A percentile compares a stretch with the other conserved stretches of the same genome.
Conservation (phyloP, 2,888 invertebrate species). For the Caenorhabditis auriculariae region DNA sequence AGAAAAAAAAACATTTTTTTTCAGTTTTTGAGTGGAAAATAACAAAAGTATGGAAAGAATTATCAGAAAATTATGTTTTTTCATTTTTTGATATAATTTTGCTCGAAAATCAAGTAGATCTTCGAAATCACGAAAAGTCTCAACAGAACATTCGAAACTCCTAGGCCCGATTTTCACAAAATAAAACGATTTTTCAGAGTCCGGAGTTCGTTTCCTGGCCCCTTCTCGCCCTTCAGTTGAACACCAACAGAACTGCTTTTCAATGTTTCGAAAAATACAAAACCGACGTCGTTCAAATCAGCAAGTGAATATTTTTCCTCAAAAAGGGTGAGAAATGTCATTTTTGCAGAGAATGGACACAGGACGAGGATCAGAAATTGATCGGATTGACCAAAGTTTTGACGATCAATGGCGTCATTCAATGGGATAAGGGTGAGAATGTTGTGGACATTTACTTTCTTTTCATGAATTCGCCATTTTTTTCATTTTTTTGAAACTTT, state of each 20-base stretch:
- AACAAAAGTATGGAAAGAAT: too few relatives aligned
- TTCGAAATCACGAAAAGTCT: not conserved
- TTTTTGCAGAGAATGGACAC: slow-evolving; percentile 70
- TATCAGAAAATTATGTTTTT: too few relatives aligned
- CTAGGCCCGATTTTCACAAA: not conserved
- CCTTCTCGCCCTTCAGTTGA: slow-evolving; percentile 40
- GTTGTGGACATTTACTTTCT: not conserved
- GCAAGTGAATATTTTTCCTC: slow-evolving; percentile 9
- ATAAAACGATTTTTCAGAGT: slow-evolving; percentile 5
- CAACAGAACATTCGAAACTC: not conserved
- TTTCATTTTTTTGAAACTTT: slow-evolving; percentile 1
- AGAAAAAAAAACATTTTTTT: not conserved
- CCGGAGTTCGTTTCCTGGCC: slow-evolving; percentile 43
- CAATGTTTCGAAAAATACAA: slow-evolving; percentile 66
- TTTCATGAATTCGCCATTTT: not conserved
- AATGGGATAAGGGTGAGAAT: slow-evolving; percentile 72
- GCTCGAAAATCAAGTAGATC: not conserved
- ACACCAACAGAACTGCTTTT: slow-evolving; percentile 64
- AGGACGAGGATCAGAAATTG: slow-evolving; percentile 74
- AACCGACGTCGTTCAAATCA: slow-evolving; percentile 44
- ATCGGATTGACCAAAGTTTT: slow-evolving; percentile 71
- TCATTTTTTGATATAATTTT: not conserved
- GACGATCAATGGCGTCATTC: slow-evolving; percentile 73
- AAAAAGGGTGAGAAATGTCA: not conserved
- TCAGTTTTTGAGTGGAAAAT: too few relatives aligned